These are phyloP conservation scores for Gallinago media DNA, from an alignment of 2,113 vertebrate species.

Conservation along the genomic window DNA sequence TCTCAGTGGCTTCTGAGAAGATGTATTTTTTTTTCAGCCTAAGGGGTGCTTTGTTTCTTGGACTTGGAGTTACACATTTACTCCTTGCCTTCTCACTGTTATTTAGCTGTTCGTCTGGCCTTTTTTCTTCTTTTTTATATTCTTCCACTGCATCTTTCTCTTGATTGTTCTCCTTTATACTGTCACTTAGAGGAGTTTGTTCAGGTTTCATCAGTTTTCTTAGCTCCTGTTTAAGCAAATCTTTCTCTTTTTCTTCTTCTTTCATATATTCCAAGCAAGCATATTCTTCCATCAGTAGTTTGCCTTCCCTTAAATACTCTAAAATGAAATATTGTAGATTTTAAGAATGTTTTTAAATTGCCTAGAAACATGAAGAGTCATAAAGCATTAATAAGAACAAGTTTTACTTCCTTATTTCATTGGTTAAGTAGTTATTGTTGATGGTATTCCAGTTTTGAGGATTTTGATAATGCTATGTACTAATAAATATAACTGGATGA, in stretches of 20 bases:
- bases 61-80: neutral
- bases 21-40: slow-evolving; percentile 6
- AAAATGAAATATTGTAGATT: neutral
- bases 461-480: neutral
- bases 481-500: neutral
- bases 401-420: neutral
- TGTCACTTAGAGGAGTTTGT: neutral
- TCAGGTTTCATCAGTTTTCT: neutral
- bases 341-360: neutral
- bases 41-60: neutral
- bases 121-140: neutral
- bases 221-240: neutral
- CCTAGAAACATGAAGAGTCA: neutral
- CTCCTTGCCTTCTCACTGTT: neutral
- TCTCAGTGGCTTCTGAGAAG: slow-evolving; percentile 64
- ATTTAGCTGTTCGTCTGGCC: neutral
- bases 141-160: neutral
- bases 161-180: neutral
- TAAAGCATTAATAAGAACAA: neutral
- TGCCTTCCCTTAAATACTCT: slow-evolving; percentile 34
- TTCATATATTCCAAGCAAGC: neutral
- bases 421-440: neutral
- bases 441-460: neutral
- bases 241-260: neutral
- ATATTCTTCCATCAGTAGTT: neutral